Percentiles rank a stretch among this genome's conserved stretches.
Conservation (phyloP, 2,888 invertebrate species). For the Automeris io region DNA sequence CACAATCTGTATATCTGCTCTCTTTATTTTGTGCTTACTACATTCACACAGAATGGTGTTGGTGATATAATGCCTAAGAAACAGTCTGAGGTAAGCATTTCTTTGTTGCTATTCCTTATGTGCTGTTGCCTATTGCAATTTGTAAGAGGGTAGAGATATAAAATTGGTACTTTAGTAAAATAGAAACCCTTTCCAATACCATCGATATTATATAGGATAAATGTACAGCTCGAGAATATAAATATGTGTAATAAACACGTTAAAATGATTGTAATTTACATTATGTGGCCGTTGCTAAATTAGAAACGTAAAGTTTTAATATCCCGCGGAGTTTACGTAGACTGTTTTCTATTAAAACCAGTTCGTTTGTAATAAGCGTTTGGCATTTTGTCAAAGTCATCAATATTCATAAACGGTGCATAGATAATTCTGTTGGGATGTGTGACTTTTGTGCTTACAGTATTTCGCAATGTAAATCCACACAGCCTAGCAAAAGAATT, state of each 20-base stretch:
- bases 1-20: slow-evolving; percentile 46
- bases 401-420: not conserved
- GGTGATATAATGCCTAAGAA: slow-evolving; percentile 56
- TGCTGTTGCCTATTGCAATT: no score
- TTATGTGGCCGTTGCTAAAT: not conserved
- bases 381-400: slow-evolving; percentile 2
- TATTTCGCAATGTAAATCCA: not conserved
- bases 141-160: no score
- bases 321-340: not conserved
- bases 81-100: slow-evolving; percentile 40
- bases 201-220: no score
- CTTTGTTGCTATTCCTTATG: not conserved
- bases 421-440: not conserved
- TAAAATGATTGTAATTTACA: not conserved
- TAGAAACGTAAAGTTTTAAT: not conserved
- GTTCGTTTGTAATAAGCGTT: not conserved
- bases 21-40: slow-evolving; percentile 52
- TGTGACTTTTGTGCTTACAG: slow-evolving; percentile 1
- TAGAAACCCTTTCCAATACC: no score
- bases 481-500: no score
- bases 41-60: slow-evolving; percentile 55
- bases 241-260: not conserved
- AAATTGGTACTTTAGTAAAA: no score
- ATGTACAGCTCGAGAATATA: no score
- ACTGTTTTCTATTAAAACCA: slow-evolving; percentile 1